A percentile compares a stretch with the other conserved stretches of the same genome.
Evolutionary conservation across 2,888 invertebrate species (phyloP).

Genomic region (Apamea monoglypha): DNA sequence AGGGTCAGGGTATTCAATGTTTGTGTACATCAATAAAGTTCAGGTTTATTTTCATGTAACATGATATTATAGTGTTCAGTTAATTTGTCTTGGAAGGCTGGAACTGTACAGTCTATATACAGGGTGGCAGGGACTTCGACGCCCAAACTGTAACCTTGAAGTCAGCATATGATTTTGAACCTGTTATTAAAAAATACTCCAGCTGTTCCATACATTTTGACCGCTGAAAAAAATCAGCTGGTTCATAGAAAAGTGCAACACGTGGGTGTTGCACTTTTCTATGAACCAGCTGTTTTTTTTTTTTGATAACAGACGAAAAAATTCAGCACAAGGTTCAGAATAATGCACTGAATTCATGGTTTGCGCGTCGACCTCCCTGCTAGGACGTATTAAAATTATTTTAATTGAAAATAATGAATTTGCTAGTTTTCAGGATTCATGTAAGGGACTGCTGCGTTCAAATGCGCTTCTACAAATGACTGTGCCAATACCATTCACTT

Average conservation of each 20-base stretch:
- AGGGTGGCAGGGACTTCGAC: background rate
- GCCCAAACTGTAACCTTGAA: background rate
- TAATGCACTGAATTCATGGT: no score
- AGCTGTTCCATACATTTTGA: no score
- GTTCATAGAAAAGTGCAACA: no score
- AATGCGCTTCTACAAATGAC: conserved; percentile 1
- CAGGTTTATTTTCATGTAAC: background rate
- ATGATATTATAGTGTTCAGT: no score
- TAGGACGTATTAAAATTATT: background rate
- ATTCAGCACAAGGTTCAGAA: no score
- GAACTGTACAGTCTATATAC: background rate
- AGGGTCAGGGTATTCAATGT: conserved; percentile 14
- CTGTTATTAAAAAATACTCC: no score
- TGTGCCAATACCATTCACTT: background rate
- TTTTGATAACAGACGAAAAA: no score
- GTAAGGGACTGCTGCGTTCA: background rate
- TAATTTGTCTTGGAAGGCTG: background rate
- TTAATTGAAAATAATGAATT: background rate
- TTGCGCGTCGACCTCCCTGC: no score
- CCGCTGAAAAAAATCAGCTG: no score
- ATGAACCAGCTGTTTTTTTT: no score
- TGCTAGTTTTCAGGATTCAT: background rate
- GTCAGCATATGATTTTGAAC: background rate
- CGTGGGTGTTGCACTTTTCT: no score
- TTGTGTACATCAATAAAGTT: background rate